These are phyloP conservation scores for Papilio aristodemus DNA, from an alignment of 1,140 invertebrate genomes.

Conservation along the genomic window DNA sequence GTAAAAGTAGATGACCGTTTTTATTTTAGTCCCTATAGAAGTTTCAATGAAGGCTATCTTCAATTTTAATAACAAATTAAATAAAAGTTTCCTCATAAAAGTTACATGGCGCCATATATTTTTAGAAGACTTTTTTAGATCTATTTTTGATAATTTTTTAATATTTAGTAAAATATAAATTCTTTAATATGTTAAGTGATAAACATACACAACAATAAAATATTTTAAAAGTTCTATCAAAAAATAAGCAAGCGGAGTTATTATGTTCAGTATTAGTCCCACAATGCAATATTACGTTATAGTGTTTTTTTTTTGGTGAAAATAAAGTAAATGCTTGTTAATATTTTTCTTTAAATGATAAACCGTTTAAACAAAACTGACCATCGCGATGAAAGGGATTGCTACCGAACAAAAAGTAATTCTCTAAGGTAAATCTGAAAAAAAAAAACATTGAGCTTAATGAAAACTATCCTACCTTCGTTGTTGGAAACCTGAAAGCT, in stretches of 20 bases:
- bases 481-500: not conserved
- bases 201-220: not conserved
- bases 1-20: too few relatives aligned
- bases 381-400: not conserved
- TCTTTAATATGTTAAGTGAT: not conserved
- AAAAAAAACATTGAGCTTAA: conserved; percentile 13
- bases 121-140: not conserved
- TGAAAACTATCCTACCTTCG: not conserved
- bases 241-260: not conserved
- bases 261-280: not conserved
- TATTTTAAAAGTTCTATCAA: not conserved
- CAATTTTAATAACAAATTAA: not conserved
- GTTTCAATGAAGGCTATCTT: not conserved
- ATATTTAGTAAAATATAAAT: not conserved
- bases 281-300: too few relatives aligned
- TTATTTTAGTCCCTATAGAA: too few relatives aligned
- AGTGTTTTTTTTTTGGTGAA: not conserved
- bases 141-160: not conserved
- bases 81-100: not conserved
- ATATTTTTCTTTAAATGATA: not conserved
- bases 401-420: not conserved
- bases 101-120: not conserved
- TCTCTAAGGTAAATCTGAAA: conserved; percentile 13
- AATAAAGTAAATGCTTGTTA: not conserved
- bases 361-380: not conserved